Conservation (phyloP, 2,888 invertebrate species). For the Sinotaia quadrata region DNA sequence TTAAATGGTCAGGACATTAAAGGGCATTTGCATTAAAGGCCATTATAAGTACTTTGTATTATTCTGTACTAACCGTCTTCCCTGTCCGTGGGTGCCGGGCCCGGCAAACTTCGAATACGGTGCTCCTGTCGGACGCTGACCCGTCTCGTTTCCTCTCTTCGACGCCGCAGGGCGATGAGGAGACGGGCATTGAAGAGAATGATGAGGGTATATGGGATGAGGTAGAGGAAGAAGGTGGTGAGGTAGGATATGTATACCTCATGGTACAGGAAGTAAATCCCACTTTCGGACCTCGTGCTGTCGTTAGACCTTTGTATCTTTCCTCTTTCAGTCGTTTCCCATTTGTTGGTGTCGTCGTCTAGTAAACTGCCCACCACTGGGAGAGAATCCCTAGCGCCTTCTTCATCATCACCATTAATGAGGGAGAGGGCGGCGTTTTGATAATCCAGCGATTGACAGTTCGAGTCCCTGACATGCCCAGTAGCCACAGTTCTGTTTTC, state of each 20-base stretch:
- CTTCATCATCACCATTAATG: no score
- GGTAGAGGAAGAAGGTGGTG: constrained; percentile 38
- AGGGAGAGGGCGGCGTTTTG: no score
- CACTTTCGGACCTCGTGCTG: neutral
- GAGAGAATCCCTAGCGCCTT: neutral
- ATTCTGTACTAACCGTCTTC: constrained; percentile 20
- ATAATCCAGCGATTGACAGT: neutral
- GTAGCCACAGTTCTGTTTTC: neutral
- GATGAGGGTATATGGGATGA: constrained; percentile 41
- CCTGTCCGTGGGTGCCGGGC: neutral
- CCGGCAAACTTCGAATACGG: constrained; percentile 4
- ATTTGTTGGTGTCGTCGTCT: neutral
- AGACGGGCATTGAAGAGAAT: constrained; percentile 39
- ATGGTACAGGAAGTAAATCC: constrained; percentile 26
- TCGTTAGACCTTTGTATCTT: no score
- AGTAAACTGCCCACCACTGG: neutral
- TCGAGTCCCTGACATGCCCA: neutral
- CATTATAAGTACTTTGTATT: no score
- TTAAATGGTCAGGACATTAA: no score
- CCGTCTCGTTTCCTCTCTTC: constrained; percentile 29
- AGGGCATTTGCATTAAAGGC: no score
- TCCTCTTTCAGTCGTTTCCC: no score
- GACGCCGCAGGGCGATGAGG: constrained; percentile 34
- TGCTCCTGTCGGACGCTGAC: constrained; percentile 34
- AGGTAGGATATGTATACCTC: constrained; percentile 38